Base-by-base conservation (phyloP, 2,888 invertebrate genomes). In the Phania funesta region DNA sequence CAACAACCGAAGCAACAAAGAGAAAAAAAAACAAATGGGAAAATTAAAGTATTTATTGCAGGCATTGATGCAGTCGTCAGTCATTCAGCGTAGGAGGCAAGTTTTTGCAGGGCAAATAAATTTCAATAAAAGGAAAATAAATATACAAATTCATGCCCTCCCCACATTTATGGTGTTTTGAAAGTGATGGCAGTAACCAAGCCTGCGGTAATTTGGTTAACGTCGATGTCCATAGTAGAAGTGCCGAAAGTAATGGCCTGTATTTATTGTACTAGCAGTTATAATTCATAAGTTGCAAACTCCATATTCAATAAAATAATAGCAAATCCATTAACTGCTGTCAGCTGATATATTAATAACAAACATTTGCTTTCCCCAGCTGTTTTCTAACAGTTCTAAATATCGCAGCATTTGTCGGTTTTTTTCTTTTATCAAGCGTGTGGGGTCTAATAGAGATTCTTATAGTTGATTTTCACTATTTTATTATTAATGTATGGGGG, bases 1-100 rank as follows among this genome's bases (percentile, higher is more conserved):
- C 29, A 76, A 38, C 26, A 56, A 29, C 52, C 1, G 32, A 29
- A 20, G 5, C n/a, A n/a, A n/a, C n/a, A n/a, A n/a, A n/a, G n/a
- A n/a, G n/a, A n/a, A n/a, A n/a, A n/a, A 20, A 46, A 18, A 48
- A 41, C 20, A 52, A 5, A n/a, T 11, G 68, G 18, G 8, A 58
- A 75, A 58, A 67, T 76, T 67, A 18, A 68, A 62, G 68, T 70
- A 77, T 77, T 70, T 70, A 70, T 77, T 68, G 77, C 77, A 64
- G 71, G 26, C 71, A 67, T 71, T 70, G 71, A 62, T 80, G 80
- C 74, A 74, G 62, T 64, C 46, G 38, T 44, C 52, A 7, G 29
- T 50, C 24, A 48, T 44, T 67, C 24, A 35, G 38, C 64, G 68
- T 60, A 48, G 64, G 26, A 58, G 60, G 52, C 56, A 65, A 52